Percentiles rank a stretch among this genome's conserved stretches.
These are phyloP conservation scores for Gymnopithys bicolor DNA, from an alignment of 2,797 vertebrate species.

Conservation along the genomic window DNA sequence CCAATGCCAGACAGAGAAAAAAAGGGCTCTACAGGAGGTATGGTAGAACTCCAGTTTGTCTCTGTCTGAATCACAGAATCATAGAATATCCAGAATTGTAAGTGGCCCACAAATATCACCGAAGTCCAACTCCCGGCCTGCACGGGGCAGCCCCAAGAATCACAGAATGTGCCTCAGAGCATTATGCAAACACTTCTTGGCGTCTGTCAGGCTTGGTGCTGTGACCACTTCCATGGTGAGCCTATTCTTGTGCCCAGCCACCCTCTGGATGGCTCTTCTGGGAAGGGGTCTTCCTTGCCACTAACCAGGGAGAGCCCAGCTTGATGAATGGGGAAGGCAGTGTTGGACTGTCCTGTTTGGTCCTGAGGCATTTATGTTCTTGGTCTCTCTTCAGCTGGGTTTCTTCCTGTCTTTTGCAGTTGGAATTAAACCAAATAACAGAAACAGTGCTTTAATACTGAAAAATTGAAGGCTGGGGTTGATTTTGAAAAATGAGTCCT, in stretches of 20 bases:
- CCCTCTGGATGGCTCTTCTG: not conserved
- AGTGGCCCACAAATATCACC: not conserved
- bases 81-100: not conserved
- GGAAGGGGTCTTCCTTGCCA: not conserved
- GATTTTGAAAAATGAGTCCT: constrained; percentile 30
- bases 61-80: not conserved
- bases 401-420: not conserved
- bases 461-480: not conserved
- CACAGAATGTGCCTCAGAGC: not conserved
- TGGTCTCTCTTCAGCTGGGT: not conserved
- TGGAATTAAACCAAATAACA: not conserved
- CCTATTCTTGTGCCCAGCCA: not conserved
- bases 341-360: not conserved
- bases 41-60: not conserved
- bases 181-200: not conserved
- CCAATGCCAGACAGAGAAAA: not conserved
- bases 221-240: fast-evolving
- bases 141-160: not conserved
- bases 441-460: not conserved
- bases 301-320: not conserved
- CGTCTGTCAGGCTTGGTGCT: not conserved
- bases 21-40: not conserved
- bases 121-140: not conserved
- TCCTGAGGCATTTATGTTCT: not conserved
- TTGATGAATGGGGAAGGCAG: not conserved